A percentile compares a stretch with the other conserved stretches of the same genome.
These are phyloP conservation scores for Nibea coibor DNA, from an alignment of 2,113 vertebrate genomes.

Conservation along the genomic window DNA sequence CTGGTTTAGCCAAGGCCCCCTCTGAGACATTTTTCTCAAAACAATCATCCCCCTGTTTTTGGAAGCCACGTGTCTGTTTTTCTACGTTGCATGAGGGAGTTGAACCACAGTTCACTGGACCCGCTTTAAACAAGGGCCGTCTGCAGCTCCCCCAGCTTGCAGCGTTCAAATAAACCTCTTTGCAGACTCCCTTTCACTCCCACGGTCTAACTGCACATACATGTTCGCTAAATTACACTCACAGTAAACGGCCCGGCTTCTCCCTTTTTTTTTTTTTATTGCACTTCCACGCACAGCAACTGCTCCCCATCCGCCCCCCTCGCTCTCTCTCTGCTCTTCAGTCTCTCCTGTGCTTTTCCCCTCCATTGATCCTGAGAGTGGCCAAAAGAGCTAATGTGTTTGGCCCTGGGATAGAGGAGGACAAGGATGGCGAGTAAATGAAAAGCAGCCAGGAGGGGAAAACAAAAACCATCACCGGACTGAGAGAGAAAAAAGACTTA, in stretches of 20 bases:
- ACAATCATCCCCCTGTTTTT: conserved; percentile 58
- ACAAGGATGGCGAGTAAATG: conserved; percentile 36
- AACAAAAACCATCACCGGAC: conserved; percentile 14
- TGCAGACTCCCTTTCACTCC: conserved; percentile 15
- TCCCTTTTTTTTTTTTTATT: conserved; percentile 23
- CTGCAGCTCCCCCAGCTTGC: conserved; percentile 36
- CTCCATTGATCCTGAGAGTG: conserved; percentile 54
- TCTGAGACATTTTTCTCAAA: conserved; percentile 56
- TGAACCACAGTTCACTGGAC: conserved; percentile 57
- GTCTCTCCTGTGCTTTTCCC: conserved; percentile 45
- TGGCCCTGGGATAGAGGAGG: conserved; percentile 56
- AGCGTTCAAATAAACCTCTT: conserved; percentile 36
- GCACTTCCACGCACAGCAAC: conserved; percentile 14
- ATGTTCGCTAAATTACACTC: conserved; percentile 32
- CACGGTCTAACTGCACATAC: conserved; percentile 24
- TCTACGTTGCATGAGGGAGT: conserved; percentile 61
- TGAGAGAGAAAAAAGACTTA: not conserved
- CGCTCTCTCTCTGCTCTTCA: not conserved
- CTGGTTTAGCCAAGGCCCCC: conserved; percentile 42
- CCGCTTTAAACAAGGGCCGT: conserved; percentile 37
- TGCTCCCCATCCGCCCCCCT: not conserved
- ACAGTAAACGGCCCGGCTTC: not conserved
- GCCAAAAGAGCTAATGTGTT: conserved; percentile 62
- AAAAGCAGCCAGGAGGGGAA: conserved; percentile 23
- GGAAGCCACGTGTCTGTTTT: conserved; percentile 61